Conservation (phyloP, 2,113 vertebrate genomes). For the Hassar affinis region DNA sequence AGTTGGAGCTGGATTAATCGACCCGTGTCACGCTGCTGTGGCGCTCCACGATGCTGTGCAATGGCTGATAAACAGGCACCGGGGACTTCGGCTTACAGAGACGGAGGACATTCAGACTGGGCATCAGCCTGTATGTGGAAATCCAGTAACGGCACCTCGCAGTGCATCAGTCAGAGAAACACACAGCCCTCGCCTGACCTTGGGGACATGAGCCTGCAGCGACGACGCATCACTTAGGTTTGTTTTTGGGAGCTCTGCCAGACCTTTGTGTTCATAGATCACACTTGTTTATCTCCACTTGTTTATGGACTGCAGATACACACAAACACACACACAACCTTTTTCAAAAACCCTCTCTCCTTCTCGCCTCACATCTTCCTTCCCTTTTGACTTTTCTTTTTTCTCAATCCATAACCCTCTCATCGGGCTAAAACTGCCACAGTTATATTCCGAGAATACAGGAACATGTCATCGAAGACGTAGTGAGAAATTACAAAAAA, state of each 20-base stretch:
- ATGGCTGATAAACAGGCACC: constrained; percentile 63
- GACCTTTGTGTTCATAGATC: neutral
- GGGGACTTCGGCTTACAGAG: constrained; percentile 27
- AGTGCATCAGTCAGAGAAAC: neutral
- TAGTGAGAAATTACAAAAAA: neutral
- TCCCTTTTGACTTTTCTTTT: neutral
- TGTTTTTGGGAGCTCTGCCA: neutral
- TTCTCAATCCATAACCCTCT: neutral
- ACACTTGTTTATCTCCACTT: neutral
- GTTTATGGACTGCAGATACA: no score
- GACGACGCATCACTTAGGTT: no score
- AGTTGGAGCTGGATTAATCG: constrained; percentile 63
- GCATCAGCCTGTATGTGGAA: constrained; percentile 16
- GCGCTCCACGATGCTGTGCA: constrained; percentile 38
- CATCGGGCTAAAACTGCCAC: constrained; percentile 44
- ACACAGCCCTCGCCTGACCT: neutral
- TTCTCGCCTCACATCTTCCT: neutral
- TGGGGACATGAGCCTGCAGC: neutral
- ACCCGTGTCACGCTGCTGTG: constrained; percentile 58
- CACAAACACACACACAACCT: neutral
- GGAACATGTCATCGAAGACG: constrained; percentile 17
- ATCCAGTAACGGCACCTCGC: neutral
- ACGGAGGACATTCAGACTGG: constrained; percentile 21
- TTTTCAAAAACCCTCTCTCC: constrained; percentile 35
- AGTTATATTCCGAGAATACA: constrained; percentile 47